Base-by-base conservation (phyloP, 2,113 vertebrate genomes). In the Rhinolophus ferrumequinum region DNA sequence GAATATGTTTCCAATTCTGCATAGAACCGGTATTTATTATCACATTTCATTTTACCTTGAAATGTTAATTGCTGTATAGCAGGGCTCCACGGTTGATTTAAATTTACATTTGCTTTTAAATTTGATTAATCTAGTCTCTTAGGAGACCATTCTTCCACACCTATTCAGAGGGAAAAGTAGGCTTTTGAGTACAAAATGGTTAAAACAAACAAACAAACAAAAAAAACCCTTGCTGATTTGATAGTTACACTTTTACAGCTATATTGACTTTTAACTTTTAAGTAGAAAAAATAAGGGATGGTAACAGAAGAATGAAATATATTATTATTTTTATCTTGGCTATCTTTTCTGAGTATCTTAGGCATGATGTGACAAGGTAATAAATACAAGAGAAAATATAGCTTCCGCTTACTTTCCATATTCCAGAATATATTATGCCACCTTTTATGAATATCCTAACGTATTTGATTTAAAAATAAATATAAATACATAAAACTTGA, bases 41-140 rank as follows among this genome's bases (percentile, higher is more conserved):
- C 35, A 69, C 9, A 56, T 75, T 97, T 96, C 81, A 90, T 98
- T 98, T 97, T 97, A 91, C 62, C 19, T 97, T 97, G 24, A 98
- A 98, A 98, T 98, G 93, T 95, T 98, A 96, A 98, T 96, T 94
- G 90, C 85, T 88, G 22, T 97, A 98, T 77, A 88, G 69, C 86
- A 66, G 97, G 96, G 95, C 70, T 84, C 85, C 56, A 93, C 91
- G 35, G 64, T 81, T 97, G 44, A 83, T 97, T 97, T 98, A 98
- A 12, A 98, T 97, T 97, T 97, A 95, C 35, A 93, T 88, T 96
- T 97, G 73, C 41, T 90, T 97, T 95, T 97, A 97, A 94, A 66
- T 95, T 94, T 98, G 83, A 97, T 97, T 97, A 98, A 93, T 76
- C 94, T 96, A 96, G 95, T 97, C 79, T 97, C 88, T 97, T 93